These are phyloP conservation scores for Lepidurus apus DNA, from an alignment of 1,140 invertebrate genomes.

Conservation along the genomic window DNA sequence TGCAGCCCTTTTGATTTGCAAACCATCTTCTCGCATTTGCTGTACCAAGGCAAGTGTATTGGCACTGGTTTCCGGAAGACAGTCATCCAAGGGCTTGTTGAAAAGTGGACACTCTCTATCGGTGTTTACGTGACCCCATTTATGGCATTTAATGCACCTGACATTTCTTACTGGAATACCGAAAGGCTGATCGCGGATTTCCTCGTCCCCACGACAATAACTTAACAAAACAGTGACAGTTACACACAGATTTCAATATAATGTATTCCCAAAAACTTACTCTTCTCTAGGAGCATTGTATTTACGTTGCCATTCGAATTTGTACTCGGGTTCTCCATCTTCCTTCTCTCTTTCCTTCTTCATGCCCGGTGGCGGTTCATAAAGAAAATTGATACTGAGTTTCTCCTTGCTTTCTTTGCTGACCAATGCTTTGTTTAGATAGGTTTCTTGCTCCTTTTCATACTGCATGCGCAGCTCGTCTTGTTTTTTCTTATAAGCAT, in stretches of 20 bases:
- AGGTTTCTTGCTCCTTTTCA: slow-evolving; percentile 97
- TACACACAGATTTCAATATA: neutral
- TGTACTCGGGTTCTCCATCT: slow-evolving; percentile 92
- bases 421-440: slow-evolving; percentile 92
- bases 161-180: slow-evolving; percentile 97
- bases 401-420: slow-evolving; percentile 99
- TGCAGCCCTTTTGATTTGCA: slow-evolving; percentile 75
- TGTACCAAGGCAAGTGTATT: slow-evolving; percentile 72
- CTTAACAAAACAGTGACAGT: slow-evolving; percentile 47
- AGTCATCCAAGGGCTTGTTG: slow-evolving; percentile 57
- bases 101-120: slow-evolving; percentile 92
- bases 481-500: slow-evolving; percentile 95
- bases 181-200: slow-evolving; percentile 97
- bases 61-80: slow-evolving; percentile 41
- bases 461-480: slow-evolving; percentile 94
- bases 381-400: slow-evolving; percentile 98
- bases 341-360: slow-evolving; percentile 84
- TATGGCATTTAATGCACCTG: slow-evolving; percentile 96
- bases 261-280: slow-evolving; percentile 44
- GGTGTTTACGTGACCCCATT: slow-evolving; percentile 99
- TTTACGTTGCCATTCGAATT: slow-evolving; percentile 99
- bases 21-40: slow-evolving; percentile 86
- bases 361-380: slow-evolving; percentile 96
- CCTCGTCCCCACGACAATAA: slow-evolving; percentile 90
- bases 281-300: slow-evolving; percentile 95